A percentile compares a stretch with the other conserved stretches of the same genome.
These are phyloP conservation scores for Chorisops tibialis DNA, from an alignment of 2,888 invertebrate genomes.

Conservation along the genomic window DNA sequence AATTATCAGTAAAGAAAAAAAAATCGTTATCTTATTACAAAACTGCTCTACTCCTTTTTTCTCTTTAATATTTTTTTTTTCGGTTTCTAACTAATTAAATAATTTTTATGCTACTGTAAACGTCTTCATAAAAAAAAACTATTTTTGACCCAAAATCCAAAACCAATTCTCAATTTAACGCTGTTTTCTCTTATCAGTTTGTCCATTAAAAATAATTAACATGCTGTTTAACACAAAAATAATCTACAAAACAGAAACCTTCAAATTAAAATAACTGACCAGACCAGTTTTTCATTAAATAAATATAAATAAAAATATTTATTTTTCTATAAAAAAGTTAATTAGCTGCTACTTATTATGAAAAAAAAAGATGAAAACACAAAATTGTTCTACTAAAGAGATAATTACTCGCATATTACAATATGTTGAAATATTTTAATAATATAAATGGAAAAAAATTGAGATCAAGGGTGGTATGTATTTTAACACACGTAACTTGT, in stretches of 20 bases:
- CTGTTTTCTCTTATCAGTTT: conserved; percentile 22
- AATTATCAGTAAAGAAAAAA: no score
- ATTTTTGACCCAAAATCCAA: no score
- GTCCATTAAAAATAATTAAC: conserved; percentile 35
- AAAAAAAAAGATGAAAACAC: not conserved
- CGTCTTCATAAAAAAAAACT: no score
- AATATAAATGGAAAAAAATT: no score
- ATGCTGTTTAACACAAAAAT: conserved; percentile 31
- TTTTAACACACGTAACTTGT: not conserved
- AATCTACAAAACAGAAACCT: conserved; percentile 1
- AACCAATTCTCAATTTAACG: conserved; percentile 17
- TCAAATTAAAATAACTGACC: not conserved
- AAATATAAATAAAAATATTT: conserved; percentile 12
- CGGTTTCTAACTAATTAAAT: no score
- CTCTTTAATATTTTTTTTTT: no score
- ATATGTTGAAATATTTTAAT: not conserved
- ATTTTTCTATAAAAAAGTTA: no score
- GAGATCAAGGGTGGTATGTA: not conserved
- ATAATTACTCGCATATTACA: conserved; percentile 7
- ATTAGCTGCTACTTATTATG: not conserved
- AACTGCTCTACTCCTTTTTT: no score
- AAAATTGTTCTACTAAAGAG: not conserved
- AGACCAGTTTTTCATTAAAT: conserved; percentile 18
- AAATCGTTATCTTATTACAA: no score
- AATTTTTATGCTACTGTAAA: no score